These are phyloP conservation scores for Conus canariensis DNA, from an alignment of 2,888 invertebrate genomes.

Conservation along the genomic window DNA sequence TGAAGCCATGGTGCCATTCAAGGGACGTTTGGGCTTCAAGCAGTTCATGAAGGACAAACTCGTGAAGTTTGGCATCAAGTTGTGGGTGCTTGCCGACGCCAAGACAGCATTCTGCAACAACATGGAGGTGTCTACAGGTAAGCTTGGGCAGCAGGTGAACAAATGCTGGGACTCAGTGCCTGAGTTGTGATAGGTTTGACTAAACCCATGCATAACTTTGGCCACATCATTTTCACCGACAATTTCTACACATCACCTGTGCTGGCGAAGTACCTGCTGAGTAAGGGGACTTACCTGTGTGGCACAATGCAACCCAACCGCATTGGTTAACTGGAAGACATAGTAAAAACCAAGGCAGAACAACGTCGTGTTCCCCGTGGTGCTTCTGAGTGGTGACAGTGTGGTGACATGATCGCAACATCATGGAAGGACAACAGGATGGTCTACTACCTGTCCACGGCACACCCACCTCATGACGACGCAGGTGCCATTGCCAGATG, in stretches of 20 bases:
- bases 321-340: neutral
- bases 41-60: too few relatives aligned
- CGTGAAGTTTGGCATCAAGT: too few relatives aligned
- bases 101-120: too few relatives aligned
- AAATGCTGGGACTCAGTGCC: neutral
- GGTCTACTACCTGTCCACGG: conserved; percentile 6
- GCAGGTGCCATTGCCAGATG: too few relatives aligned
- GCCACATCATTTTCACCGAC: neutral
- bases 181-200: neutral
- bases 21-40: too few relatives aligned
- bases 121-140: too few relatives aligned
- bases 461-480: too few relatives aligned
- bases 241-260: conserved; percentile 7
- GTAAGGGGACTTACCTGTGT: neutral
- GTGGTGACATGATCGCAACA: neutral
- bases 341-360: neutral
- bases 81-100: too few relatives aligned
- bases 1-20: too few relatives aligned
- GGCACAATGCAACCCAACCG: neutral
- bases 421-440: neutral
- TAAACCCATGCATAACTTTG: neutral
- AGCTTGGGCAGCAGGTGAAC: neutral
- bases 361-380: neutral
- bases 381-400: neutral
- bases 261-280: neutral